Percentiles rank a stretch among this genome's conserved stretches.
Conservation (phyloP, 2,888 invertebrate species). For the Macrosiphum euphorbiae region DNA sequence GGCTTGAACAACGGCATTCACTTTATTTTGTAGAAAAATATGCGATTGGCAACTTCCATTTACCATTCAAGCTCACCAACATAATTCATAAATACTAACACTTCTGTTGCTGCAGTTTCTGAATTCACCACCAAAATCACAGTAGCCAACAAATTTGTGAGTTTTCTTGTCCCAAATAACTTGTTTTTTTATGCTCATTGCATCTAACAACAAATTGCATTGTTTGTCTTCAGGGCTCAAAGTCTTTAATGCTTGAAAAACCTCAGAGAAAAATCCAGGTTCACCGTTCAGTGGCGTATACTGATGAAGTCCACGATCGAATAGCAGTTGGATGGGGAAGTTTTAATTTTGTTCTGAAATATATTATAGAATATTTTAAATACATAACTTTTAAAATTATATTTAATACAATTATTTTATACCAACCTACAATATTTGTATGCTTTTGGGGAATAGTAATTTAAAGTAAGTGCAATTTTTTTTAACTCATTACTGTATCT, state of each 20-base stretch:
- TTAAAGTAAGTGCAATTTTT: background rate
- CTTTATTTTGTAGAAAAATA: conserved; percentile 18
- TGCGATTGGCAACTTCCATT: background rate
- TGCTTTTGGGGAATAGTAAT: conserved; percentile 9
- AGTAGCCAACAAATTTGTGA: too few relatives aligned
- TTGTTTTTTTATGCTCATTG: background rate
- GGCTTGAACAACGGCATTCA: background rate
- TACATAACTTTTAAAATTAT: too few relatives aligned
- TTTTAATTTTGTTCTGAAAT: background rate
- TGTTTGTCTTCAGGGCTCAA: background rate
- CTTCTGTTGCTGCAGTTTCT: too few relatives aligned
- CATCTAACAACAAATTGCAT: background rate
- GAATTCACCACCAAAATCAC: too few relatives aligned
- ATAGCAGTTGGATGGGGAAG: background rate
- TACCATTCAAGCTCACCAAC: background rate
- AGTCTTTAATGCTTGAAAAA: background rate
- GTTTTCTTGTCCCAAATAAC: too few relatives aligned
- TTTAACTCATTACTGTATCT: background rate
- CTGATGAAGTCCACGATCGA: background rate
- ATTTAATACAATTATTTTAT: background rate
- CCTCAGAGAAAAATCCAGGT: background rate
- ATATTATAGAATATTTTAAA: conserved; percentile 17
- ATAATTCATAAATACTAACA: too few relatives aligned
- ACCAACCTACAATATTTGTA: background rate
- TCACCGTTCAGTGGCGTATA: too few relatives aligned